Percentiles rank a stretch among this genome's conserved stretches.
Evolutionary conservation across 1,140 invertebrate genomes (phyloP).

Genomic region (Arctopsyche grandis): DNA sequence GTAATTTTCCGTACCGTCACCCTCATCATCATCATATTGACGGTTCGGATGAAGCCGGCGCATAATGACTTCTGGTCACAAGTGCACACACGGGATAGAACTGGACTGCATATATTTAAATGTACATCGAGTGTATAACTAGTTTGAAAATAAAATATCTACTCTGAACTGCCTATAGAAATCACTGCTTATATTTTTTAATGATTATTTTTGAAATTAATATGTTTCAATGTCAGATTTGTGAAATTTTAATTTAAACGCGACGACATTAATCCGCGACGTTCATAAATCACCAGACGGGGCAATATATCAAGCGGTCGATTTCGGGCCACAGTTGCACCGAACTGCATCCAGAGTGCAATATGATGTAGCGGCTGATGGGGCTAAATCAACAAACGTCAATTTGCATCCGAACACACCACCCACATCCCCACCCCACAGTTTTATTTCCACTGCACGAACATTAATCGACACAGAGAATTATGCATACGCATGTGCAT

Average conservation of each 20-base stretch:
- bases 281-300: not conserved
- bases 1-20: conserved; percentile 40
- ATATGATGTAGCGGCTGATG: conserved; percentile 45
- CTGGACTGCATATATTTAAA: not conserved
- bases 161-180: too few relatives aligned
- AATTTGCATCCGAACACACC: conserved; percentile 30
- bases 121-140: too few relatives aligned
- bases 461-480: conserved; percentile 37
- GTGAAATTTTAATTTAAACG: not conserved
- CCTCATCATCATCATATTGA: conserved; percentile 36
- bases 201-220: too few relatives aligned
- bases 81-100: not conserved
- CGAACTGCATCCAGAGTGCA: conserved; percentile 44
- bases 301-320: conserved; percentile 1
- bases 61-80: conserved; percentile 30
- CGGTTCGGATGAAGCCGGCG: conserved; percentile 29
- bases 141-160: too few relatives aligned
- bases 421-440: not conserved
- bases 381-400: conserved; percentile 47
- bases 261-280: not conserved
- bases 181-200: too few relatives aligned
- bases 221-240: too few relatives aligned
- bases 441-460: conserved; percentile 16
- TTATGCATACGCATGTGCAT: conserved; percentile 36
- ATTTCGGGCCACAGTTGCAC: conserved; percentile 10